A percentile compares a stretch with the other conserved stretches of the same genome.
Evolutionary conservation across 2,113 vertebrate genomes (phyloP).

Genomic region (Rhinichthys klamathensis): DNA sequence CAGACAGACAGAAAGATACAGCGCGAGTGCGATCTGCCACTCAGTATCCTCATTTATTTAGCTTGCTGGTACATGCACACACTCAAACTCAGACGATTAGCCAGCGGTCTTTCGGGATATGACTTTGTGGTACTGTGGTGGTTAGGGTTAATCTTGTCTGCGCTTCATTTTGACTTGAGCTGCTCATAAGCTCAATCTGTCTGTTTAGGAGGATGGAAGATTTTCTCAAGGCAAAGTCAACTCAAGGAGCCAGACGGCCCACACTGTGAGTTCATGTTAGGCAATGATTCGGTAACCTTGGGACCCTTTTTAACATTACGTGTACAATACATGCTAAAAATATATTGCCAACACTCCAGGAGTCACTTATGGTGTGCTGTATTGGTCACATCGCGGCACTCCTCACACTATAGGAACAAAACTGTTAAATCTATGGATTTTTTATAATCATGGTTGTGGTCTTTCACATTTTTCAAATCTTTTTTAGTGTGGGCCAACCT

Average conservation of each 20-base stretch:
- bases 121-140: constrained; percentile 46
- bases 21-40: constrained; percentile 24
- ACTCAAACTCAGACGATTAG: constrained; percentile 49
- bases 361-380: background rate
- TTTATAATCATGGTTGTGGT: too few relatives aligned
- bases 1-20: constrained; percentile 65
- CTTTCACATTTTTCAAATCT: too few relatives aligned
- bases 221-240: constrained; percentile 50
- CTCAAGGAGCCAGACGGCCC: background rate
- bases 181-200: background rate
- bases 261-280: background rate
- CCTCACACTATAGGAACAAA: too few relatives aligned
- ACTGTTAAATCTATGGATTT: too few relatives aligned
- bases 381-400: too few relatives aligned
- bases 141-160: constrained; percentile 36
- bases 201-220: constrained; percentile 23
- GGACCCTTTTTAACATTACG: background rate
- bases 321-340: constrained; percentile 11
- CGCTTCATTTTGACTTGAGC: constrained; percentile 24
- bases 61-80: constrained; percentile 27
- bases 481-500: too few relatives aligned
- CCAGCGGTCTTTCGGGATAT: constrained; percentile 50
- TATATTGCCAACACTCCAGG: background rate
- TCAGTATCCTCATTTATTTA: constrained; percentile 40
- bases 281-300: background rate